A percentile compares a stretch with the other conserved stretches of the same genome.
Conservation (phyloP, 2,888 invertebrate genomes). For the Rhagophthalmus giganteus region DNA sequence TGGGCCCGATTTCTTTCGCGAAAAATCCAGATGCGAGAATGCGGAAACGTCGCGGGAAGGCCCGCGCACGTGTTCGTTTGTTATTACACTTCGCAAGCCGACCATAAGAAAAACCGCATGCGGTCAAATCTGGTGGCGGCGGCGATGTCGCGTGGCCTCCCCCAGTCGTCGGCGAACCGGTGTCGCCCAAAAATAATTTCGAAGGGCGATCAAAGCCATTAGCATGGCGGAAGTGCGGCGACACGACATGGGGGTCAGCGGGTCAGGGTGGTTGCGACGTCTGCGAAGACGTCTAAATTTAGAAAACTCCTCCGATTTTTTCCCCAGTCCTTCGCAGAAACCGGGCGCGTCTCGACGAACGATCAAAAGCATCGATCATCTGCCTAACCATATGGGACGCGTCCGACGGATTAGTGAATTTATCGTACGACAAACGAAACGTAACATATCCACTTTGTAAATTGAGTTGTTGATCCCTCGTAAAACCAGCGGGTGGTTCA, state of each 20-base stretch:
- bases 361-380: slow-evolving; percentile 21
- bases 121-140: slow-evolving; percentile 15
- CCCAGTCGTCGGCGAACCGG: slow-evolving; percentile 1
- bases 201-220: slow-evolving; percentile 40
- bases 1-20: too few species aligned
- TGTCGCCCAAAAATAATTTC: slow-evolving; percentile 21
- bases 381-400: slow-evolving; percentile 31
- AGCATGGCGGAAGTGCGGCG: slow-evolving; percentile 42
- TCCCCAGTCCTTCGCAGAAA: too few species aligned
- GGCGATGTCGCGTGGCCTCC: background rate
- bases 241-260: slow-evolving; percentile 41
- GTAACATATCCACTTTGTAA: slow-evolving; percentile 23
- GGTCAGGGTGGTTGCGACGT: slow-evolving; percentile 38
- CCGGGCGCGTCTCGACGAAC: background rate
- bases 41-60: background rate
- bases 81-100: slow-evolving; percentile 23
- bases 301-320: too few species aligned
- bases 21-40: background rate
- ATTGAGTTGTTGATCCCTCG: slow-evolving; percentile 41
- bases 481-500: slow-evolving; percentile 33
- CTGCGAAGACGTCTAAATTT: slow-evolving; percentile 33
- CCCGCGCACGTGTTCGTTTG: background rate
- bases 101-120: slow-evolving; percentile 16
- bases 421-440: slow-evolving; percentile 7
- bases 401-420: too few species aligned